Evolutionary conservation across 1,140 invertebrate genomes (phyloP).

Genomic region (Nixonia krombeini): DNA sequence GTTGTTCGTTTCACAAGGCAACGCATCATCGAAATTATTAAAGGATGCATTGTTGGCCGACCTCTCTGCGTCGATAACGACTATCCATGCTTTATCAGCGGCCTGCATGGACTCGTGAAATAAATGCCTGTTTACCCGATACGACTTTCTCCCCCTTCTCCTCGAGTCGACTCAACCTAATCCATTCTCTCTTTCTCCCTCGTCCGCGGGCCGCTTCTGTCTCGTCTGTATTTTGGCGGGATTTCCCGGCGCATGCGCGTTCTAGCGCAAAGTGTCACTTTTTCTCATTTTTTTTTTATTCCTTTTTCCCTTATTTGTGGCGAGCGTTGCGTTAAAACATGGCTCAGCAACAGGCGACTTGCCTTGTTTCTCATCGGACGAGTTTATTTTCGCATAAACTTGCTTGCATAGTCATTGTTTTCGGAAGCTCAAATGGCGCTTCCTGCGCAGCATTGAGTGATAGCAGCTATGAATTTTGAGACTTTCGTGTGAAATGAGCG

Average conservation of each 20-base stretch:
- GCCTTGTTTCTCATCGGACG: slow-evolving; percentile 3
- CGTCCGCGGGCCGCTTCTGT: slow-evolving; percentile 24
- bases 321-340: not conserved
- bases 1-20: slow-evolving; percentile 5
- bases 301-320: not conserved
- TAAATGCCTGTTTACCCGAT: slow-evolving; percentile 19
- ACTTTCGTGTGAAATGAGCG: too few relatives aligned
- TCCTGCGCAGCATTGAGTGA: too few relatives aligned
- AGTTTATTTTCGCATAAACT: slow-evolving; percentile 6
- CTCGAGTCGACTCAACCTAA: slow-evolving; percentile 1
- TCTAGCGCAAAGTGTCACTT: slow-evolving; percentile 34
- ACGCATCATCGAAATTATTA: too few relatives aligned
- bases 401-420: too few relatives aligned
- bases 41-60: slow-evolving; percentile 6
- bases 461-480: too few relatives aligned
- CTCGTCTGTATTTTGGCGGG: slow-evolving; percentile 63
- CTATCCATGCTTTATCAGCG: slow-evolving; percentile 26
- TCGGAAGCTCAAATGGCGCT: too few relatives aligned
- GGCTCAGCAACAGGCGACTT: slow-evolving; percentile 9
- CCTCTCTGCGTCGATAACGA: slow-evolving; percentile 26
- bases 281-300: slow-evolving; percentile 2
- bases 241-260: slow-evolving; percentile 63
- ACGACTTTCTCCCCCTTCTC: slow-evolving; percentile 17
- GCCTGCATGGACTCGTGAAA: slow-evolving; percentile 15
- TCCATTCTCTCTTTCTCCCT: slow-evolving; percentile 19